A percentile compares a stretch with the other conserved stretches of the same genome.
phyloP scores from a whole-genome alignment of 1,140 invertebrate genomes.

The Drosophila busckii region DNA sequence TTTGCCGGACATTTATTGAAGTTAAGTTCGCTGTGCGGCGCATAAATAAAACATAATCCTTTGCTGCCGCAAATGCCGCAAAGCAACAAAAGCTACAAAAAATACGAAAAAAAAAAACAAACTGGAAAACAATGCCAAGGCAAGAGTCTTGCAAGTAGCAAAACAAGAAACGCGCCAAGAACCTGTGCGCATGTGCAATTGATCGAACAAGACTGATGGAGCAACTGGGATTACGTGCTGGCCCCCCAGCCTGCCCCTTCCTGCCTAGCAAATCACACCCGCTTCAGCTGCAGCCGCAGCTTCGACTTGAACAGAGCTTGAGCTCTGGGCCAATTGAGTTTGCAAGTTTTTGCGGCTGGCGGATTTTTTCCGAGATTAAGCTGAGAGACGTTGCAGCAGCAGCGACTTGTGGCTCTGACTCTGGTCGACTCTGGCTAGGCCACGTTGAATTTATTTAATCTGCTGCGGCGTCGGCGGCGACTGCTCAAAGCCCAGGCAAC shows the following conservation, averaged over 20 bases:
- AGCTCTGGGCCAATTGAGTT: slow-evolving; percentile 69
- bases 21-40: slow-evolving; percentile 73
- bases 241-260: slow-evolving; percentile 1
- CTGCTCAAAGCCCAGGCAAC: slow-evolving; percentile 62
- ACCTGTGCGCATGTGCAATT: slow-evolving; percentile 75
- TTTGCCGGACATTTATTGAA: slow-evolving; percentile 79
- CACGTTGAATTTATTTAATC: slow-evolving; percentile 77
- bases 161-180: slow-evolving; percentile 34
- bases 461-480: slow-evolving; percentile 65
- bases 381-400: slow-evolving; percentile 25
- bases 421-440: slow-evolving; percentile 1
- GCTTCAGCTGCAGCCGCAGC: neutral
- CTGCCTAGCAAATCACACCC: neutral
- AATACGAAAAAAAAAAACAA: slow-evolving; percentile 25
- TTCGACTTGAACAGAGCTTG: neutral
- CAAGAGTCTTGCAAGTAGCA: neutral
- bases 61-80: slow-evolving; percentile 38
- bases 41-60: slow-evolving; percentile 79
- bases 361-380: slow-evolving; percentile 63
- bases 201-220: slow-evolving; percentile 78
- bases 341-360: slow-evolving; percentile 66
- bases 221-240: slow-evolving; percentile 72
- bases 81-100: slow-evolving; percentile 9
- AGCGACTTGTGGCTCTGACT: slow-evolving; percentile 10
- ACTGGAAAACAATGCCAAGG: slow-evolving; percentile 51